Base-by-base conservation (phyloP, 1,140 invertebrate genomes). In the Chrysopa pallens region DNA sequence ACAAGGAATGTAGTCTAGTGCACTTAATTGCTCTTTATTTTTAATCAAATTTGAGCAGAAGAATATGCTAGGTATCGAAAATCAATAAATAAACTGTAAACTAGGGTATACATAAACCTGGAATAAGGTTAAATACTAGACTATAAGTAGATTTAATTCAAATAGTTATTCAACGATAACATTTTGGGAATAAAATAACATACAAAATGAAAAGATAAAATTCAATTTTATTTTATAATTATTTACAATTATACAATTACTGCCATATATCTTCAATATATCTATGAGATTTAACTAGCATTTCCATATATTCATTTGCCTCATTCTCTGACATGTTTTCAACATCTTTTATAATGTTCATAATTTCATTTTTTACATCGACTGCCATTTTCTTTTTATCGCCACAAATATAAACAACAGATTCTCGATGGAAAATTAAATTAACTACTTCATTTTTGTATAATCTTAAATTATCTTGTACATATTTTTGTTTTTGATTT, bases 401-500 rank as follows among this genome's bases (percentile, higher is more conserved):
- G 8, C 84, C 84, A 61, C 84, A 86, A 5, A 89, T 61, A 58
- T 73, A 87, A n/a, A 90, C 57, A 27, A 58, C 56, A 5, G 72
- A 76, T 38, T 56, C 44, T 55, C 60, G 47, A 29, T 75, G 52
- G 9, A 76, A 50, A 7, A 86, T 53, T 36, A 75, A 56, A 7
- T 69, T 52, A 29, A 72, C 63, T 17, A 89, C 42, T 39, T 69
- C 54, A 40, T 61, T 49, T 1, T 64, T 62, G 54, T 78, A 61
- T 40, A 68, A 49, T 29, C 51, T 43, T 36, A 87, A 63, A 33
- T 61, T 57, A 58, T 85, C 69, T 57, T 78, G 69, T 36, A 79
- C 66, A 64, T 78, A 77, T 54, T 62, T 65, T 35, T 55, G 54
- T 39, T 68, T 47, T 40, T 56, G 42, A 29, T 67, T 56, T 23